Evolutionary conservation across 2,888 invertebrate species (phyloP), one percentile per base, ranked within the genome.

Genomic region (Cryptophagus acutangulus): DNA sequence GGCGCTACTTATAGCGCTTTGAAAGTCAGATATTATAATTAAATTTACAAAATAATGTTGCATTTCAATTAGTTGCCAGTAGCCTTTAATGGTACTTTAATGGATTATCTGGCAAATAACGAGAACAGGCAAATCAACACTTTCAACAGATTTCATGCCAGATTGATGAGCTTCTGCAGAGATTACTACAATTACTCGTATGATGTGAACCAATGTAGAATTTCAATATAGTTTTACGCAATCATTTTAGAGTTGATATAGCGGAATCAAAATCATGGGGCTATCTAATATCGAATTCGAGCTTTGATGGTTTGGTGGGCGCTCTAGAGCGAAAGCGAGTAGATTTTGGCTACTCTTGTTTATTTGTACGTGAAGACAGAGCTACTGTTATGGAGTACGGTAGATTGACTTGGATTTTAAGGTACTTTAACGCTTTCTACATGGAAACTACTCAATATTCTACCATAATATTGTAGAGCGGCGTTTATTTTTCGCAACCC

Each of bases 131-230:
- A 57, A 37, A 45, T 62, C 3, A 62, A 66, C 38, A 59, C 60
- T 3, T 60, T 64, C 36, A 62, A 63, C 40, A 42, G 64, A 43
- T 65, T 62, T 42, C 62, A 65, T 36, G 38, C 53, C 10, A 48
- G 55, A 30, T 34, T 64, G 6, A 39, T 63, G 36, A 40, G 49
- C 15, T 54, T 53, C 29, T 58, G 61, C 33, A 44, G 46, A 20
- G 48, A 59, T 31, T 64, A 57, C 43, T 62, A 62, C 39, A 61
- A 65, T 48, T 64, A 57, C 37, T 54, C 53, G 65, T 65, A 52
- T 48, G 49, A 30, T 12, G 18, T 18, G 16, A 25, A 3, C 8
- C 10, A 20, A 20, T 20, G 20, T 8, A 8, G 9, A 20, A 20
- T 20, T 12, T 26, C 12, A 6, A 12, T 26, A 12, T 26, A 6